These are phyloP conservation scores for Phaonia tiefii DNA, from an alignment of 2,888 invertebrate genomes.

Conservation along the genomic window DNA sequence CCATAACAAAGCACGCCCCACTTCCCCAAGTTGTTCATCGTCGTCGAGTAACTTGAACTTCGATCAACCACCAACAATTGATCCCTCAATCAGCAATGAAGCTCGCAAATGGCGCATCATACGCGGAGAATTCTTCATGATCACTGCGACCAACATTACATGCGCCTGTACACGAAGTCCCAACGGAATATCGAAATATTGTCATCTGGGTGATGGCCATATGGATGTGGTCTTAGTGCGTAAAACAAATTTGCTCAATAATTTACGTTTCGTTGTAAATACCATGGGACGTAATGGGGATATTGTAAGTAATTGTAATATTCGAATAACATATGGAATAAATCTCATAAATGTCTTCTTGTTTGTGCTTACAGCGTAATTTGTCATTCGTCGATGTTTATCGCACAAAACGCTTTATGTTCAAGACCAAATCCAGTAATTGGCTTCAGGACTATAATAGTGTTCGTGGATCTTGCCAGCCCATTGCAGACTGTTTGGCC, in stretches of 20 bases:
- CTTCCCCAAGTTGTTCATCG: slow-evolving; percentile 45
- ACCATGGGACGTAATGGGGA: slow-evolving; percentile 84
- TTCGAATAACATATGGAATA: background rate
- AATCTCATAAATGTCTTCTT: slow-evolving; percentile 3
- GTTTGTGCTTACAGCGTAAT: slow-evolving; percentile 80
- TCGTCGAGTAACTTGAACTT: slow-evolving; percentile 13
- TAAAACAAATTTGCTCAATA: slow-evolving; percentile 87
- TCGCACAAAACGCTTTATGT: slow-evolving; percentile 84
- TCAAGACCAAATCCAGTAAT: slow-evolving; percentile 67
- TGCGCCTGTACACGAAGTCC: slow-evolving; percentile 89
- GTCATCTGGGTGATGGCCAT: slow-evolving; percentile 90
- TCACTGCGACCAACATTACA: slow-evolving; percentile 88
- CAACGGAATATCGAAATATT: slow-evolving; percentile 88
- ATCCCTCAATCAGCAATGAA: slow-evolving; percentile 33
- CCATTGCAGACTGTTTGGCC: slow-evolving; percentile 70
- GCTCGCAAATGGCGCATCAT: slow-evolving; percentile 82
- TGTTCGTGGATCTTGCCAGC: slow-evolving; percentile 77
- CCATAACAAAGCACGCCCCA: slow-evolving; percentile 9
- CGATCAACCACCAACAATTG: background rate
- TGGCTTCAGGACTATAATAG: slow-evolving; percentile 69
- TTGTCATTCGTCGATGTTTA: slow-evolving; percentile 89
- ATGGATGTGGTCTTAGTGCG: slow-evolving; percentile 88
- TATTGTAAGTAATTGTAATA: slow-evolving; percentile 82
- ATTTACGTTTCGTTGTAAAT: slow-evolving; percentile 85
- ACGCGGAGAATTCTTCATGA: slow-evolving; percentile 88